Conservation (phyloP, 2,113 vertebrate genomes). For the Odocoileus virginianus region DNA sequence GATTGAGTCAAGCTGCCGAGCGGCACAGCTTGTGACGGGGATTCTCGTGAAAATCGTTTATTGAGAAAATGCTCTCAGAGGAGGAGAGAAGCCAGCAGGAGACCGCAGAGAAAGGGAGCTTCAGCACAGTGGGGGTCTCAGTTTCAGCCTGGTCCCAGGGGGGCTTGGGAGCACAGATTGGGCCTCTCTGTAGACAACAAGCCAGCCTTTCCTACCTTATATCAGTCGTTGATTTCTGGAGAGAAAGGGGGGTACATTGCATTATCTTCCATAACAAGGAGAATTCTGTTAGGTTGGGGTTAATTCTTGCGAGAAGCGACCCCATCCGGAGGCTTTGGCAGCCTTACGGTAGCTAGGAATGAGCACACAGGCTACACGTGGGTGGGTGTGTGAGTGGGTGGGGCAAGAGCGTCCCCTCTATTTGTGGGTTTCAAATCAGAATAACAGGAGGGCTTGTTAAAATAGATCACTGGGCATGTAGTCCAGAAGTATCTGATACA, state of each 20-base stretch:
- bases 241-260: fast-evolving
- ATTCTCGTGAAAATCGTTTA: not conserved
- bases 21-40: not conserved
- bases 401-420: not conserved
- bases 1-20: not conserved
- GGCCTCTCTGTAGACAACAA: not conserved
- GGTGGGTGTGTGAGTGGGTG: fast-evolving
- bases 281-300: not conserved
- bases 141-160: not conserved
- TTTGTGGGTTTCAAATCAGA: not conserved
- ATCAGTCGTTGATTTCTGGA: not conserved
- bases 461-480: not conserved
- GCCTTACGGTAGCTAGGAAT: not conserved
- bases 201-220: not conserved
- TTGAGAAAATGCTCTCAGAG: not conserved
- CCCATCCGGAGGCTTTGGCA: not conserved
- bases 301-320: not conserved
- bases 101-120: not conserved
- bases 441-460: not conserved
- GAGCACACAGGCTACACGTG: fast-evolving
- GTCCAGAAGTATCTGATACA: not conserved
- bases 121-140: not conserved
- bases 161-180: not conserved
- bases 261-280: not conserved
- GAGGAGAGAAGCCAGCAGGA: not conserved